Percentiles rank a stretch among this genome's conserved stretches.
These are phyloP conservation scores for Latrodectus elegans DNA, from an alignment of 2,888 invertebrate genomes.

Conservation along the genomic window DNA sequence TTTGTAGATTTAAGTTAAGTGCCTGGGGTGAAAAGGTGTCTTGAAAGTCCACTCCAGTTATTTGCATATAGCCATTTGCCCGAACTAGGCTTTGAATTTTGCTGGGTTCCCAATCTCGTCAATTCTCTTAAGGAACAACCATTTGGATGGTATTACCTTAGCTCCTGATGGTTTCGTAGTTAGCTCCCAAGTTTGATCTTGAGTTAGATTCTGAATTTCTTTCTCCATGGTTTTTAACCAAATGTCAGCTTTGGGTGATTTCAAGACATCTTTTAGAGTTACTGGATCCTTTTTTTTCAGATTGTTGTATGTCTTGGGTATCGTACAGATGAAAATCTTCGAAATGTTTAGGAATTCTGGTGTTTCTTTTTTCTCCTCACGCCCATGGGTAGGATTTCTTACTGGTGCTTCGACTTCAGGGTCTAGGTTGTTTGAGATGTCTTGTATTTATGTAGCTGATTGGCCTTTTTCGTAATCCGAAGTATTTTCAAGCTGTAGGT, in stretches of 20 bases:
- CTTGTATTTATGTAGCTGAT: no score
- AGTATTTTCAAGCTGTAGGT: no score
- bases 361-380: background rate
- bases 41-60: slow-evolving; percentile 15
- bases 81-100: slow-evolving; percentile 16
- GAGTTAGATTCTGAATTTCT: slow-evolving; percentile 5
- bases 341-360: background rate
- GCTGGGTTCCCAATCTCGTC: background rate
- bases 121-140: slow-evolving; percentile 3
- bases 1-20: background rate
- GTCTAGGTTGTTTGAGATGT: no score
- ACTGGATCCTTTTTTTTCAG: background rate
- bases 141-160: background rate
- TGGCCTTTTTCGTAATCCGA: no score
- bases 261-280: background rate
- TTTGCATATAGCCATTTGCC: slow-evolving; percentile 7
- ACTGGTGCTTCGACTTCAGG: no score
- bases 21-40: slow-evolving; percentile 22
- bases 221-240: slow-evolving; percentile 28
- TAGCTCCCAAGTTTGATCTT: slow-evolving; percentile 13
- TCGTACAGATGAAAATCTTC: background rate
- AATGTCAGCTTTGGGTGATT: background rate
- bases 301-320: background rate
- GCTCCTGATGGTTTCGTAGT: background rate
- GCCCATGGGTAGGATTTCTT: background rate